These are phyloP conservation scores for Phyllopteryx taeniolatus DNA, from an alignment of 2,113 vertebrate genomes.

Conservation along the genomic window DNA sequence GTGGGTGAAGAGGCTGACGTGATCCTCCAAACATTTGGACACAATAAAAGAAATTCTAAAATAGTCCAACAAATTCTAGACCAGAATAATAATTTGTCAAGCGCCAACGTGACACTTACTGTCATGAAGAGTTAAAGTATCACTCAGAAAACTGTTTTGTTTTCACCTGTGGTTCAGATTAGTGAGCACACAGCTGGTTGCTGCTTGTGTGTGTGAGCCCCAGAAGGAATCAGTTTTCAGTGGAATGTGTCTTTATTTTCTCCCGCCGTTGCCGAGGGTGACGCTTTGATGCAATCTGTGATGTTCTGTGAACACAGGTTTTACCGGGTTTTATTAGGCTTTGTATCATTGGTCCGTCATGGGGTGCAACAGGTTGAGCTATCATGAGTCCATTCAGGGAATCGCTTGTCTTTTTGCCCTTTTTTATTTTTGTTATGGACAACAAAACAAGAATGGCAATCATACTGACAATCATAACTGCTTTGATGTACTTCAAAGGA, in stretches of 20 bases:
- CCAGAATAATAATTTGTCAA: background rate
- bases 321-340: slow-evolving; percentile 11
- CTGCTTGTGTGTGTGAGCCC: slow-evolving; percentile 11
- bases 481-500: background rate
- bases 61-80: background rate
- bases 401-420: background rate
- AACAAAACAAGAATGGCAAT: too few relatives aligned
- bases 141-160: background rate
- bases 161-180: slow-evolving; percentile 20
- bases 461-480: background rate
- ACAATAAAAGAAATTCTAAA: slow-evolving; percentile 11
- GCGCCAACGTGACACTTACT: background rate
- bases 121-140: background rate
- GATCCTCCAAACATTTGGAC: slow-evolving; percentile 61
- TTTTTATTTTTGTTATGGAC: background rate
- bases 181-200: slow-evolving; percentile 29
- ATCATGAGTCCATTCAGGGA: background rate
- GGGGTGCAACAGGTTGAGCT: background rate
- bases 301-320: slow-evolving; percentile 28
- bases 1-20: slow-evolving; percentile 10
- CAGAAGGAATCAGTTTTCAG: slow-evolving; percentile 46
- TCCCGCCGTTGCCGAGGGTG: slow-evolving; percentile 20
- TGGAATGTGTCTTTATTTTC: slow-evolving; percentile 46
- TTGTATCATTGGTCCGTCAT: background rate
- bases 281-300: slow-evolving; percentile 42